Conservation (phyloP, 2,113 vertebrate species). For the Sorex araneus region DNA sequence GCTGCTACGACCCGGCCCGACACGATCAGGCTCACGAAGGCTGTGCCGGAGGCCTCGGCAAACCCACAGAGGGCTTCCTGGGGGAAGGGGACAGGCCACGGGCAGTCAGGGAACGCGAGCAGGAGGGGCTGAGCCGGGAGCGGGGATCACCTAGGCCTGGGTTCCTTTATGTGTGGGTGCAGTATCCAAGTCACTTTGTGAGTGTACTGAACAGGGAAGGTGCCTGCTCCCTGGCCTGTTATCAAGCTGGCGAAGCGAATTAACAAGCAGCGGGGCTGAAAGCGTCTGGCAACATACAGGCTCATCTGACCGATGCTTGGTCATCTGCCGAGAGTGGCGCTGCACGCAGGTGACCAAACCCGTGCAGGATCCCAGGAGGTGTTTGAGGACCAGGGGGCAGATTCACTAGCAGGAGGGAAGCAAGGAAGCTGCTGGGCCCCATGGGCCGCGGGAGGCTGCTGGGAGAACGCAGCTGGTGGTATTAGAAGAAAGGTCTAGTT, state of each 20-base stretch:
- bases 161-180: not conserved
- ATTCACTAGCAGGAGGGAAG: not conserved
- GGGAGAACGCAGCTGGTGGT: not conserved
- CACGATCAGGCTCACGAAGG: slow-evolving; percentile 92
- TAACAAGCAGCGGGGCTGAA: not conserved
- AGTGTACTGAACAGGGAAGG: not conserved
- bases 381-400: no score
- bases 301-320: not conserved
- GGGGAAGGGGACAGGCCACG: not conserved
- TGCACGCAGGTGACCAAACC: no score
- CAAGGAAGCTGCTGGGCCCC: not conserved
- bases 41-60: slow-evolving; percentile 89
- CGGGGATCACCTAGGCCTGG: not conserved
- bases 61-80: slow-evolving; percentile 92
- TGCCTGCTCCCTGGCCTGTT: not conserved
- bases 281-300: no score
- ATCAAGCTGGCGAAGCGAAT: not conserved
- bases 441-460: not conserved
- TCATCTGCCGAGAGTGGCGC: not conserved
- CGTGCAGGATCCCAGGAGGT: no score
- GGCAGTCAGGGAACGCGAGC: not conserved
- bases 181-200: not conserved
- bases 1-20: slow-evolving; percentile 90
- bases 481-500: not conserved
- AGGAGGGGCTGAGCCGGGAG: not conserved